Evolutionary conservation across 1,140 invertebrate species (phyloP).

Genomic region (Trichonephila clavipes): DNA sequence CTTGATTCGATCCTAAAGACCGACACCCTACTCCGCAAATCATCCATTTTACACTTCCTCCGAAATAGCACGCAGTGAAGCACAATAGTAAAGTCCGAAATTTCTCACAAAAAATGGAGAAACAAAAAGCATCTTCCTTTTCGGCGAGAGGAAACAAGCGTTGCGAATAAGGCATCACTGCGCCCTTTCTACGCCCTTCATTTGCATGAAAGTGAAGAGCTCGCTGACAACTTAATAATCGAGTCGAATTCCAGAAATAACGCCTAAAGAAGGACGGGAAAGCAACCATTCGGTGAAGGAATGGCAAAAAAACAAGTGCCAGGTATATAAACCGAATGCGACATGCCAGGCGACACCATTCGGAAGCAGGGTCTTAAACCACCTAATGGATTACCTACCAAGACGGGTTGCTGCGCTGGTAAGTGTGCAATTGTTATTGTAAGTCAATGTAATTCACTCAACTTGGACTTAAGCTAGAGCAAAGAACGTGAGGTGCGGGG

Average conservation of each 20-base stretch:
- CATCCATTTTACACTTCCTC: too few species aligned
- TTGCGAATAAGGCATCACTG: background rate
- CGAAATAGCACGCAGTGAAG: background rate
- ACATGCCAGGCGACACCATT: background rate
- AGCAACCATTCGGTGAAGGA: background rate
- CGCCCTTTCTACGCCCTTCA: background rate
- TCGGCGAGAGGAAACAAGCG: background rate
- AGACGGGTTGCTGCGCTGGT: background rate
- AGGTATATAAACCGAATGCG: background rate
- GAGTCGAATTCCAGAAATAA: background rate
- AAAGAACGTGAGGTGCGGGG: background rate
- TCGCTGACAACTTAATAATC: conserved; percentile 4
- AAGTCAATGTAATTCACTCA: too few species aligned
- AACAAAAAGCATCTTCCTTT: background rate
- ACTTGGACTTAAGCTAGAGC: too few species aligned
- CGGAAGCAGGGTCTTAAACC: background rate
- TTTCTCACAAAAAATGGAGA: background rate
- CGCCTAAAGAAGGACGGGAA: background rate
- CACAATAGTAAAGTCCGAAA: background rate
- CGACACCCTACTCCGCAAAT: too few species aligned
- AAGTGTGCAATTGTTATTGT: background rate
- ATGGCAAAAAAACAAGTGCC: background rate
- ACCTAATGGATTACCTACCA: background rate
- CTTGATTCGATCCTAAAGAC: too few species aligned
- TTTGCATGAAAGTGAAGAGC: background rate